Conservation (phyloP, 2,888 invertebrate species). For the Caenorhabditis doughertyi region DNA sequence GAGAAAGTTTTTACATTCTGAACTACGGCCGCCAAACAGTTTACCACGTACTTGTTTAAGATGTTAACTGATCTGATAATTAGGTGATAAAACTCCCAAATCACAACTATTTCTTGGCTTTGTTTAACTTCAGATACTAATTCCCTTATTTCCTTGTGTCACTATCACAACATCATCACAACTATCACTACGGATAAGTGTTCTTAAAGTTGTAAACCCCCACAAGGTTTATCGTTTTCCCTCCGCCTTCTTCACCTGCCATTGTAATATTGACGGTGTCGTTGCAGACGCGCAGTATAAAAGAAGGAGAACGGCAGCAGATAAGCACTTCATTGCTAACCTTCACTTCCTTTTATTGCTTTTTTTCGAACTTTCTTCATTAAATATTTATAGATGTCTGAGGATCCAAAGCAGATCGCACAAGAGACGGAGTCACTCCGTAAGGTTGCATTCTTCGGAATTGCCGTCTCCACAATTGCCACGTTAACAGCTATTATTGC, state of each 20-base stretch:
- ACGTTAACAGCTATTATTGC: slow-evolving; percentile 74
- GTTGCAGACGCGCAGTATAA: slow-evolving; percentile 43
- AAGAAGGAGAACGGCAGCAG: slow-evolving; percentile 56
- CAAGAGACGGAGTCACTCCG: slow-evolving; percentile 70
- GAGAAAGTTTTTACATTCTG: too few species aligned
- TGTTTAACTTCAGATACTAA: slow-evolving; percentile 26
- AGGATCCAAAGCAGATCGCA: slow-evolving; percentile 67
- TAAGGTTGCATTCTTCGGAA: slow-evolving; percentile 73
- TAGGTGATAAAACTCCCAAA: slow-evolving; percentile 1
- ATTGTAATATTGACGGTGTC: slow-evolving; percentile 60
- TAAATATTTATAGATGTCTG: slow-evolving; percentile 34
- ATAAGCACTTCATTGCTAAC: slow-evolving; percentile 32
- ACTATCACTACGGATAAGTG: slow-evolving; percentile 62
- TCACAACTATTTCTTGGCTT: neutral
- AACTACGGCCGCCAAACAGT: too few species aligned
- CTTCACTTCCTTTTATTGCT: neutral
- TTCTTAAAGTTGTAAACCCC: slow-evolving; percentile 59
- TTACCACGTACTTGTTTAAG: too few species aligned
- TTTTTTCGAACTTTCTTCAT: neutral
- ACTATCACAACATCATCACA: slow-evolving; percentile 49
- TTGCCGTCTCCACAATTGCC: slow-evolving; percentile 75
- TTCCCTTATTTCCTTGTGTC: slow-evolving; percentile 45
- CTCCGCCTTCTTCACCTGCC: slow-evolving; percentile 46
- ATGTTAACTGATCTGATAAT: neutral
- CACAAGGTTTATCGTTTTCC: slow-evolving; percentile 49